Evolutionary conservation across 1,140 invertebrate genomes (phyloP).

Genomic region (Diorhabda carinulata): DNA sequence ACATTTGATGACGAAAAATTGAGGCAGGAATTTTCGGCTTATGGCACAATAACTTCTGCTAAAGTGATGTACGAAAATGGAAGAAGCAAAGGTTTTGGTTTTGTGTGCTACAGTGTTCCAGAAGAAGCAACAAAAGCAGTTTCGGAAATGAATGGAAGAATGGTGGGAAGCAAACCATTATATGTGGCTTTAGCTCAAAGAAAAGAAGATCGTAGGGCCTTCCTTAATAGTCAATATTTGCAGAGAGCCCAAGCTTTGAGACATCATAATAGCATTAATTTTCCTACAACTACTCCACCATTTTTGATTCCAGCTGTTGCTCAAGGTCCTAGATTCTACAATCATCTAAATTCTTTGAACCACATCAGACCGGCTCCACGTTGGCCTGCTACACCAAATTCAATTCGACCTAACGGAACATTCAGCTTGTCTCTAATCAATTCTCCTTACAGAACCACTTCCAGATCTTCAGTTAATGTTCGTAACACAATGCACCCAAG

Average conservation of each 20-base stretch:
- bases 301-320: slow-evolving; percentile 40
- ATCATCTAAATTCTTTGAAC: slow-evolving; percentile 35
- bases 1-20: slow-evolving; percentile 93
- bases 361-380: slow-evolving; percentile 41
- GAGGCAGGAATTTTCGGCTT: slow-evolving; percentile 88
- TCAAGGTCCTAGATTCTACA: slow-evolving; percentile 42
- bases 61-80: slow-evolving; percentile 95
- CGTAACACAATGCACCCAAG: slow-evolving; percentile 33
- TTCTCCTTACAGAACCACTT: slow-evolving; percentile 31
- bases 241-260: slow-evolving; percentile 58
- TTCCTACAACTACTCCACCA: slow-evolving; percentile 33
- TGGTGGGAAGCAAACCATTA: slow-evolving; percentile 92
- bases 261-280: slow-evolving; percentile 32
- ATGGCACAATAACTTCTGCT: slow-evolving; percentile 96
- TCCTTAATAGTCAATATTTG: slow-evolving; percentile 96
- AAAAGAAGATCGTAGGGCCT: slow-evolving; percentile 97
- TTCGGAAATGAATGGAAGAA: slow-evolving; percentile 97
- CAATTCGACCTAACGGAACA: slow-evolving; percentile 42
- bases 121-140: slow-evolving; percentile 99
- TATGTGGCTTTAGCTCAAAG: slow-evolving; percentile 98
- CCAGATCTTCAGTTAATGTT: slow-evolving; percentile 33
- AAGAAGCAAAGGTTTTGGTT: slow-evolving; percentile 96
- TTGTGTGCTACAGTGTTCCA: slow-evolving; percentile 96
- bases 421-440: slow-evolving; percentile 34
- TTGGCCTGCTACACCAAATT: slow-evolving; percentile 35